A percentile compares a stretch with the other conserved stretches of the same genome.
phyloP scores from a whole-genome alignment of 2,797 vertebrate genomes.

The Huso huso region DNA sequence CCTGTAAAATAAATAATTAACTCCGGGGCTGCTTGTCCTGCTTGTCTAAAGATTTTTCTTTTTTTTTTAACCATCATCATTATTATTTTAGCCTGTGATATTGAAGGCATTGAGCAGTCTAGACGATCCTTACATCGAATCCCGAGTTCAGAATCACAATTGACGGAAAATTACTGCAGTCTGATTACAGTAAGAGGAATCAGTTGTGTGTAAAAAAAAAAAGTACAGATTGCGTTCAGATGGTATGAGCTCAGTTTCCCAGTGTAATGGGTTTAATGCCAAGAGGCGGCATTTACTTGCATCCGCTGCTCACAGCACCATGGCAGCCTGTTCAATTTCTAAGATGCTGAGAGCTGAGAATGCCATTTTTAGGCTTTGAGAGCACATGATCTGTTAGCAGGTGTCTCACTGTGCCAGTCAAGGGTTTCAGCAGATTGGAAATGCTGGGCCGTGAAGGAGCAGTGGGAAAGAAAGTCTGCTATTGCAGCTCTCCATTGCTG shows the following conservation, averaged over 20 bases:
- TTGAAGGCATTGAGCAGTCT: constrained; percentile 7
- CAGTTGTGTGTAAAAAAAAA: no score
- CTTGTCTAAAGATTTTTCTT: constrained; percentile 4
- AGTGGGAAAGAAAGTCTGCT: constrained; percentile 7
- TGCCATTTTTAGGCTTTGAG: constrained; percentile 1
- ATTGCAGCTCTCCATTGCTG: constrained; percentile 19
- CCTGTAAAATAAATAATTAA: neutral
- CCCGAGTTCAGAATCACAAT: constrained; percentile 2
- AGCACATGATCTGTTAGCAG: neutral
- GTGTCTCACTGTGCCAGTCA: constrained; percentile 5
- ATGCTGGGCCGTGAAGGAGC: neutral
- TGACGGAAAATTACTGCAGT: constrained; percentile 4
- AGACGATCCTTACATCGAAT: constrained; percentile 4
- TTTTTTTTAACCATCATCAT: neutral
- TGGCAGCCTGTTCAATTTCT: constrained; percentile 9
- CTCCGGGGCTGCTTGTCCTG: neutral
- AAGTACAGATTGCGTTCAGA: neutral
- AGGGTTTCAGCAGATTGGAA: constrained; percentile 6
- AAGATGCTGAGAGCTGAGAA: constrained; percentile 16
- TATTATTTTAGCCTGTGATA: neutral
- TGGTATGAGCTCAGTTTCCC: neutral
- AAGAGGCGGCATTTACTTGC: constrained; percentile 35
- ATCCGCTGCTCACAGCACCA: constrained; percentile 21
- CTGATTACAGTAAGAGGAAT: constrained; percentile 7
- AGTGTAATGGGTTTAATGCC: constrained; percentile 25